phyloP scores from a whole-genome alignment of 2,797 vertebrate genomes.

The Anolis apletophallus region DNA sequence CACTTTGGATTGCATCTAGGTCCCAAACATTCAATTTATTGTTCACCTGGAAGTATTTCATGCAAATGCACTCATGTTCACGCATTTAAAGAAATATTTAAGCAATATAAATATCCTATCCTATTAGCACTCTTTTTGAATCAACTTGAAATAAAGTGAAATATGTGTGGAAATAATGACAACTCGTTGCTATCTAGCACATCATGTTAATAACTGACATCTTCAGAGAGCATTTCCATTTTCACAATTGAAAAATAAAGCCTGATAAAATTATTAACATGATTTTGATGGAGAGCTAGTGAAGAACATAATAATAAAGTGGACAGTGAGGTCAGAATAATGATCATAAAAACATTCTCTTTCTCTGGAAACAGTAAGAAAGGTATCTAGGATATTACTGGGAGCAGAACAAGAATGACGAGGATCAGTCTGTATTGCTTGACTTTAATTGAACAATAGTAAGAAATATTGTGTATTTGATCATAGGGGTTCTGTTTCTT shows the following conservation, averaged over 20 bases:
- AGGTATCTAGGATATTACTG: background rate
- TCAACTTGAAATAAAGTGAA: conserved; percentile 3
- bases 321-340: background rate
- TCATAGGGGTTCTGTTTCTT: background rate
- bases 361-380: background rate
- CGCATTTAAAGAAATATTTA: conserved; percentile 6
- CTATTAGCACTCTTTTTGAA: background rate
- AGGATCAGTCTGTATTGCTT: background rate
- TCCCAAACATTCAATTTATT: background rate
- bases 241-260: conserved; percentile 12
- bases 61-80: conserved; percentile 16
- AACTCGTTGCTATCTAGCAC: background rate
- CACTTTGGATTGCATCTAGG: conserved; percentile 19
- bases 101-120: conserved; percentile 10
- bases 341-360: background rate
- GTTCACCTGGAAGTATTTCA: conserved; percentile 31
- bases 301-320: background rate
- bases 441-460: background rate
- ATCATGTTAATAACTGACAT: background rate
- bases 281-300: background rate
- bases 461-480: background rate
- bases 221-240: conserved; percentile 29
- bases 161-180: conserved; percentile 21
- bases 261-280: background rate
- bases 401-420: background rate